A percentile compares a stretch with the other conserved stretches of the same genome.
These are phyloP conservation scores for Incurvaria masculella DNA, from an alignment of 2,888 invertebrate genomes.

Conservation along the genomic window DNA sequence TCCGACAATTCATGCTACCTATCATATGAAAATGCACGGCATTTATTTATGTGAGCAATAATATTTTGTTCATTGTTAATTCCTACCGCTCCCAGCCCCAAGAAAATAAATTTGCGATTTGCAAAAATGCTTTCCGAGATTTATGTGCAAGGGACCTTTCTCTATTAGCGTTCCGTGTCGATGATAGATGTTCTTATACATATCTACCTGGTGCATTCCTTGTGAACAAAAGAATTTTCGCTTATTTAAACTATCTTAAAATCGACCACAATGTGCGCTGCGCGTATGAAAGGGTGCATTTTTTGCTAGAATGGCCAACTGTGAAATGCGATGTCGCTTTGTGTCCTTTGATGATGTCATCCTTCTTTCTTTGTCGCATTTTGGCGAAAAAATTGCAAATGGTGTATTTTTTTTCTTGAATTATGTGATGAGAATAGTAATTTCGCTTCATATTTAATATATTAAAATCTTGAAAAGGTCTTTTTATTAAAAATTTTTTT, in stretches of 20 bases:
- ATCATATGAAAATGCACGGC: neutral
- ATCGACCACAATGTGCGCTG: conserved; percentile 39
- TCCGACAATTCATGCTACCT: conserved; percentile 24
- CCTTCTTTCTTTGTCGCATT: neutral
- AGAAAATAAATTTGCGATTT: conserved; percentile 52
- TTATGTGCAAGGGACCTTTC: conserved; percentile 31
- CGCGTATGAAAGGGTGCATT: conserved; percentile 26
- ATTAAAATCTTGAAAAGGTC: too few species aligned
- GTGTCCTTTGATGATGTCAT: neutral
- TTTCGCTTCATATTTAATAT: too few species aligned
- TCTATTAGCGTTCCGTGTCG: conserved; percentile 25
- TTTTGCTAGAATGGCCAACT: conserved; percentile 24
- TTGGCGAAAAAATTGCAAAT: neutral
- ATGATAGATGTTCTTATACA: conserved; percentile 17
- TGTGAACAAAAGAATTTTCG: conserved; percentile 29
- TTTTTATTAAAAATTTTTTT: too few species aligned
- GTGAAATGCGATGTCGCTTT: conserved; percentile 37
- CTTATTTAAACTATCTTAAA: conserved; percentile 31
- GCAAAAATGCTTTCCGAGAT: conserved; percentile 37
- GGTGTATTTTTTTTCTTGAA: neutral
- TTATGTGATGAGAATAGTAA: too few species aligned
- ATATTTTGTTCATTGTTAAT: conserved; percentile 50
- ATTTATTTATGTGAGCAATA: conserved; percentile 21
- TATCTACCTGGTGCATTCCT: conserved; percentile 45
- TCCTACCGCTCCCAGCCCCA: conserved; percentile 40